Evolutionary conservation across 1,140 invertebrate species (phyloP), one percentile per base, ranked within the genome.

Genomic region (Drosophila nannoptera): DNA sequence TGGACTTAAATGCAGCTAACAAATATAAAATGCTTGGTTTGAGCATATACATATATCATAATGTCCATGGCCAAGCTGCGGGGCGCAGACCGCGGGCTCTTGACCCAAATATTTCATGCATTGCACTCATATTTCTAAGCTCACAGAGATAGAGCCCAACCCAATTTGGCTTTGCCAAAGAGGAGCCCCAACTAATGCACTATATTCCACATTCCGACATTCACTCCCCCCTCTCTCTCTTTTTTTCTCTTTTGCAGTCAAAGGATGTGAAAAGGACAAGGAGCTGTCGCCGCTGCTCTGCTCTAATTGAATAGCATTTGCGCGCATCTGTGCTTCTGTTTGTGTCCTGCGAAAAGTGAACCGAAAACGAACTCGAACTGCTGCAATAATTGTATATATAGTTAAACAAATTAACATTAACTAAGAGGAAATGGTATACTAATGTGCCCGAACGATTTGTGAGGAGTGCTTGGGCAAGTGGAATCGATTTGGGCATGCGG

Each of bases 401-500:
- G 7, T 11, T 29, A 38, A 14, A 22, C 35, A 53, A 16, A 40
- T 29, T 29, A 40, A 53, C 50, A 38, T 7, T 53, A 40, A 22
- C 29, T 5, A 11, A 22, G 22, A 22, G 22, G 22, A 22, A 22
- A 22, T 22, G 22, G 22, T 22, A 22, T 2, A 22, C 22, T 22
- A 22, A 22, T 22, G 22, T 22, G 22, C 22, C 22, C 22, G 22
- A 16, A 22, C 14, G 16, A 53, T 53, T 36, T 22, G 45, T 29
- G 29, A 62, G 40, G 52, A 46, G 7, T 45, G 38, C 33, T 9
- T 43, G 46, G 11, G 6, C 32, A 48, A 46, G 11, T 33, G 62
- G 40, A 65, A 69, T 64, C 46, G 59, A 52, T 50, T 69, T 69
- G 84, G 76, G 87, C 64, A 89, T 84, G 81, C 81, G 69, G 81